A percentile compares a stretch with the other conserved stretches of the same genome.
Conservation (phyloP, 2,113 vertebrate genomes). For the Mesitornis unicolor region DNA sequence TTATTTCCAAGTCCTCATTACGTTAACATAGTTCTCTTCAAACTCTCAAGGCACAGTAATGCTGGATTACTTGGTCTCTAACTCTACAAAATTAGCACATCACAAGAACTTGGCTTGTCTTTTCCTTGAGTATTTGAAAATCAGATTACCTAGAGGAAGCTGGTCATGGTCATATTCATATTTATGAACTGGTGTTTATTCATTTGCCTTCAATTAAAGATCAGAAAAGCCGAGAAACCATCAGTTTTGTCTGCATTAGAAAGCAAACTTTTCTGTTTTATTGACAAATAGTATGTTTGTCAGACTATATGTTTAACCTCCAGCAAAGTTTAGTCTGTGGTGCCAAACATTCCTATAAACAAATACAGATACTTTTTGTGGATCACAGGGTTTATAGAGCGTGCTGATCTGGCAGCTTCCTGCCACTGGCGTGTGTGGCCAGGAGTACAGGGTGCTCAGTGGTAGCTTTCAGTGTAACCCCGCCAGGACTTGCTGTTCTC, state of each 20-base stretch:
- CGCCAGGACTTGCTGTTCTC: background rate
- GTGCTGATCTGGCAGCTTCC: background rate
- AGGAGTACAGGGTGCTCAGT: rapidly evolving
- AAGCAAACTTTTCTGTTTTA: background rate
- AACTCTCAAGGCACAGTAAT: background rate
- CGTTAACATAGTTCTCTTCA: background rate
- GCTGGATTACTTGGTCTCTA: background rate
- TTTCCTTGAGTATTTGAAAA: conserved; percentile 2
- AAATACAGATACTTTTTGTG: background rate
- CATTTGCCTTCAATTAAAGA: background rate
- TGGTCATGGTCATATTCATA: background rate
- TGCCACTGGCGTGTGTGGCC: background rate
- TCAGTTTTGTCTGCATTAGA: background rate
- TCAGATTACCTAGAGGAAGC: background rate
- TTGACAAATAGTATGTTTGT: background rate
- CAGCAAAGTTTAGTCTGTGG: background rate
- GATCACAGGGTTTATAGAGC: background rate
- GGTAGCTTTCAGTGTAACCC: background rate
- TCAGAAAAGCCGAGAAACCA: background rate
- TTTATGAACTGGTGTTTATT: background rate
- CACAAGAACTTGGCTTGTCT: background rate
- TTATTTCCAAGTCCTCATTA: background rate
- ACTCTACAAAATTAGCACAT: conserved; percentile 12
- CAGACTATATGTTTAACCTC: background rate
- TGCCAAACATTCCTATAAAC: background rate